Conservation (phyloP, 2,797 vertebrate species). For the Enteromius treurensis region DNA sequence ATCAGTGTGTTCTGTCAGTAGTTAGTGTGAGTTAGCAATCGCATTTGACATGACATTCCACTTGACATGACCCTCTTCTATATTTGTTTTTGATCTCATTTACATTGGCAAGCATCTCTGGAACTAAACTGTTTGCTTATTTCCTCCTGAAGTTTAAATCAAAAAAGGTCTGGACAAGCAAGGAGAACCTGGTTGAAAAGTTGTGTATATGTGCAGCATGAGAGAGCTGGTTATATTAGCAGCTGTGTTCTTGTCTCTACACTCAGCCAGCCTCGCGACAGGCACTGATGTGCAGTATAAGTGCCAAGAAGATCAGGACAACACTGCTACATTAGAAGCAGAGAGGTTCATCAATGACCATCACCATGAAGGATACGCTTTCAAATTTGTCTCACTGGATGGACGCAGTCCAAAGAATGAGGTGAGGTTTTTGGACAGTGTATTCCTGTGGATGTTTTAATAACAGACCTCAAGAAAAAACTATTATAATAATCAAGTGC, state of each 20-base stretch:
- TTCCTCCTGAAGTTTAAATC: slow-evolving; percentile 28
- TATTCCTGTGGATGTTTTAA: background rate
- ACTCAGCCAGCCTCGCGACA: background rate
- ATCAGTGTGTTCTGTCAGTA: background rate
- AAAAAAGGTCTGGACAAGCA: slow-evolving; percentile 43
- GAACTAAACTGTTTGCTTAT: slow-evolving; percentile 46
- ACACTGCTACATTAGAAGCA: slow-evolving; percentile 22
- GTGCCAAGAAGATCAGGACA: slow-evolving; percentile 21
- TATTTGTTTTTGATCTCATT: slow-evolving; percentile 32
- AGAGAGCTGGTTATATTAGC: slow-evolving; percentile 54
- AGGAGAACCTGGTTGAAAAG: background rate
- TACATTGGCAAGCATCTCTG: slow-evolving; percentile 48
- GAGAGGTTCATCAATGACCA: slow-evolving; percentile 59
- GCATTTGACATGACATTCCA: background rate
- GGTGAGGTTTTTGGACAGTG: slow-evolving; percentile 45
- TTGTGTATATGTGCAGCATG: slow-evolving; percentile 55
- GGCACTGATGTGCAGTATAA: slow-evolving; percentile 17
- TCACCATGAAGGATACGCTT: slow-evolving; percentile 69
- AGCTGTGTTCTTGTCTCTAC: slow-evolving; percentile 47
- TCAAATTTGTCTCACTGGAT: slow-evolving; percentile 39
- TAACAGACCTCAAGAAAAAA: no score
- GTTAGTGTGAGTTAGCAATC: background rate
- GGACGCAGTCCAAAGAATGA: slow-evolving; percentile 1
- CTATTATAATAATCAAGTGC: background rate
- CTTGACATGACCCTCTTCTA: background rate